These are phyloP conservation scores for Elephantulus edwardii DNA, from an alignment of 2,113 vertebrate species.

Conservation along the genomic window DNA sequence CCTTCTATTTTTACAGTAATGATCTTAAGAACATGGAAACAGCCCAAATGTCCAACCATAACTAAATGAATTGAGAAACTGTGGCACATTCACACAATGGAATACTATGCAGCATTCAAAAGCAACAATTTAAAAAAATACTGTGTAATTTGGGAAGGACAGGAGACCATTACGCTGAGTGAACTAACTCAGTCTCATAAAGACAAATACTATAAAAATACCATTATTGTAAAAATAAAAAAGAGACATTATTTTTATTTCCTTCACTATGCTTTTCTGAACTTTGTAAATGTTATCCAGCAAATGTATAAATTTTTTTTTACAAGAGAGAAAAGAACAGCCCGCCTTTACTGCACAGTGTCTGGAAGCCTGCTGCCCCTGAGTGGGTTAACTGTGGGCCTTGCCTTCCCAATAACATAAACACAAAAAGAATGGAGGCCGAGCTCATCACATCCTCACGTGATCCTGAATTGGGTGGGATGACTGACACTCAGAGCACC, in stretches of 20 bases:
- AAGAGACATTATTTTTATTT: constrained; percentile 2
- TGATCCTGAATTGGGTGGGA: constrained; percentile 61
- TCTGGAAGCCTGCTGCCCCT: background rate
- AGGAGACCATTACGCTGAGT: too few relatives aligned
- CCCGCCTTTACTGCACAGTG: background rate
- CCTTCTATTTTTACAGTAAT: too few relatives aligned
- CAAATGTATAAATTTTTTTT: background rate
- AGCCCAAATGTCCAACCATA: too few relatives aligned
- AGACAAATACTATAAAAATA: too few relatives aligned
- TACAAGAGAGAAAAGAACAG: background rate
- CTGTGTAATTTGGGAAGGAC: too few relatives aligned
- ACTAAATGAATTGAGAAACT: too few relatives aligned
- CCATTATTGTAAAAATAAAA: too few relatives aligned
- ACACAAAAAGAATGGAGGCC: constrained; percentile 31
- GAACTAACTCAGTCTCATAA: too few relatives aligned
- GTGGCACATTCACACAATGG: too few relatives aligned
- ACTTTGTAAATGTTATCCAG: background rate
- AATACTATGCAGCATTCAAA: too few relatives aligned
- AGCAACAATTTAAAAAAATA: too few relatives aligned
- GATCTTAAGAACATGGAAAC: too few relatives aligned
- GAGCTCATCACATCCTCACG: constrained; percentile 35
- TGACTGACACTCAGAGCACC: constrained; percentile 50
- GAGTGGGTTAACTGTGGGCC: background rate
- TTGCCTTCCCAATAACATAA: constrained; percentile 27
- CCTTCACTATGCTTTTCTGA: background rate